A percentile compares a stretch with the other conserved stretches of the same genome.
phyloP scores from a whole-genome alignment of 2,888 invertebrate genomes.

The Aleiodes testaceus region DNA sequence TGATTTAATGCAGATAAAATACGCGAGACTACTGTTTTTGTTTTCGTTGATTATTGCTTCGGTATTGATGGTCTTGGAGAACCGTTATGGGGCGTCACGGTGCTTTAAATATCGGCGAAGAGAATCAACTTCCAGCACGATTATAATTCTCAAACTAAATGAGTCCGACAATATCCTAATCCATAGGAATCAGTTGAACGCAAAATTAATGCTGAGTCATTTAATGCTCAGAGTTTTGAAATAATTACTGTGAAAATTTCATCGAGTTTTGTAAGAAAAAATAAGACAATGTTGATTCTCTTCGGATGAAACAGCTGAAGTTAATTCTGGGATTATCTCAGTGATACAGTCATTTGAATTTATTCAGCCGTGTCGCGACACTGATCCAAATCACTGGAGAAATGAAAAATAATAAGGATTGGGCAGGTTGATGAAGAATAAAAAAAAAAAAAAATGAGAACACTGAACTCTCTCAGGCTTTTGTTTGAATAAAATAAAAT shows the following conservation, averaged over 20 bases:
- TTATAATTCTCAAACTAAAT: too few species aligned
- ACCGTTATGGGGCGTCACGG: constrained; percentile 8
- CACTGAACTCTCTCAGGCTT: neutral
- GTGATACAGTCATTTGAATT: constrained; percentile 15
- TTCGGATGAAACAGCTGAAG: constrained; percentile 2
- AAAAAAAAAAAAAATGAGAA: neutral
- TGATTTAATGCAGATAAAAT: constrained; percentile 4
- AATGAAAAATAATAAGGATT: constrained; percentile 12
- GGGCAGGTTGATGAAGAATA: neutral
- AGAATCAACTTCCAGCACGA: too few species aligned
- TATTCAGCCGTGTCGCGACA: constrained; percentile 17
- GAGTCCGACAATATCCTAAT: too few species aligned
- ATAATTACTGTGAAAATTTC: too few species aligned
- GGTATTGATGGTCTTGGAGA: neutral
- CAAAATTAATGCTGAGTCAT: too few species aligned
- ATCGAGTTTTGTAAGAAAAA: too few species aligned
- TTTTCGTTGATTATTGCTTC: neutral
- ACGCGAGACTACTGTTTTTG: neutral
- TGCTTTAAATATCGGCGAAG: neutral
- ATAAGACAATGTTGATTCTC: too few species aligned
- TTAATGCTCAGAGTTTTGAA: too few species aligned
- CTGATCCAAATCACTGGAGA: constrained; percentile 19
- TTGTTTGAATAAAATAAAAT: neutral
- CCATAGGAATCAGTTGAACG: too few species aligned
- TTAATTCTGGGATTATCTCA: neutral